A percentile compares a stretch with the other conserved stretches of the same genome.
Conservation (phyloP, 2,797 vertebrate genomes). For the Lepus townsendii region DNA sequence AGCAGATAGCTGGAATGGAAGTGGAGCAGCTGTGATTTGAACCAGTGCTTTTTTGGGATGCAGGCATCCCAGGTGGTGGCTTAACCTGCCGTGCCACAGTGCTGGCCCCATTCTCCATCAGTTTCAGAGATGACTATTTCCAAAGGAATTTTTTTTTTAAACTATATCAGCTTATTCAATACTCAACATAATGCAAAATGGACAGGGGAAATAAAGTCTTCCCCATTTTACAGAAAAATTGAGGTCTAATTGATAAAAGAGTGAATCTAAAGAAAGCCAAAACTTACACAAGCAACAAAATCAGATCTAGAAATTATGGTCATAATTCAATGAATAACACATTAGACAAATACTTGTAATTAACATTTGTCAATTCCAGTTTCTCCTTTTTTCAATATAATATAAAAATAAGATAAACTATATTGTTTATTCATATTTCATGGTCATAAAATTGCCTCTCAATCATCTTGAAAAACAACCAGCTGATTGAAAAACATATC, state of each 20-base stretch:
- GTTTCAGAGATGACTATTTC: background rate
- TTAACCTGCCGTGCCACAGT: no score
- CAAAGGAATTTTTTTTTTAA: background rate
- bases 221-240: background rate
- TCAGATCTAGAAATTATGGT: background rate
- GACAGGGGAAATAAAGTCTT: background rate
- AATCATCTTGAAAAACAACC: background rate
- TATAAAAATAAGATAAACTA: slow-evolving; percentile 32
- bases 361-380: background rate
- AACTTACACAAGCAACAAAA: background rate
- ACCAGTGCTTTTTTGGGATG: no score
- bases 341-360: background rate
- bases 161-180: background rate
- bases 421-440: slow-evolving; percentile 15
- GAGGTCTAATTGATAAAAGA: background rate
- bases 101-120: background rate
- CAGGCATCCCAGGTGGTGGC: no score
- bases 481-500: background rate
- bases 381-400: background rate
- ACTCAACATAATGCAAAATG: background rate
- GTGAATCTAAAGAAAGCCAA: background rate
- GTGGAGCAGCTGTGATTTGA: no score
- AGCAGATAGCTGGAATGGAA: no score
- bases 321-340: background rate
- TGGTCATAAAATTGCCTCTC: background rate